Conservation (phyloP, 64 coral and sea anemone species). For the Dendrophyllia cribrosa region DNA sequence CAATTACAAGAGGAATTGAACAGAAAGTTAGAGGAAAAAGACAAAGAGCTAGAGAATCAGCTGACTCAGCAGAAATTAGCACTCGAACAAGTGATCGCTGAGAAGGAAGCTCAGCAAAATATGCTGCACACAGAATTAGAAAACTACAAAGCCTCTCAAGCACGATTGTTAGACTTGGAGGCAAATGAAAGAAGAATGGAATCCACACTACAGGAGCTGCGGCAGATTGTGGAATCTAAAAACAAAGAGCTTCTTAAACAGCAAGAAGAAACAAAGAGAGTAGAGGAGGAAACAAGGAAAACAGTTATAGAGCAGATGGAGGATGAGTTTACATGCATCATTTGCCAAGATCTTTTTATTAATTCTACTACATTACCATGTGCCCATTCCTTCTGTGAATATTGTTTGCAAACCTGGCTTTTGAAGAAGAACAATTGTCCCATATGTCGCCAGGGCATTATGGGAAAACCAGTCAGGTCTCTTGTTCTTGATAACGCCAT, state of each 20-base stretch:
- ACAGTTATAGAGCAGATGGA: conserved; percentile 98
- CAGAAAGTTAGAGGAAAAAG: conserved; percentile 89
- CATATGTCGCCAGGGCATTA: conserved; percentile 78
- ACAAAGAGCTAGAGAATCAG: conserved; percentile 89
- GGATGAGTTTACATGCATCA: conserved; percentile 97
- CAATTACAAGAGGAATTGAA: conserved; percentile 77
- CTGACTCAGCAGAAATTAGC: conserved; percentile 80
- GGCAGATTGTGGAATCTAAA: conserved; percentile 79
- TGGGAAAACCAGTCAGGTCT: conserved; percentile 83
- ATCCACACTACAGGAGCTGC: conserved; percentile 79
- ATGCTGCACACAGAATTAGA: conserved; percentile 79
- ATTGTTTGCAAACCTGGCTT: conserved; percentile 92
- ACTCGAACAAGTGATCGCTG: conserved; percentile 85
- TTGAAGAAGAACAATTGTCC: conserved; percentile 96
- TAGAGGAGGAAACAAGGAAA: conserved; percentile 83
- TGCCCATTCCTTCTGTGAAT: conserved; percentile 98
- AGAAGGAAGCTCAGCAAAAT: conserved; percentile 87
- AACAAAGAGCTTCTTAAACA: conserved; percentile 83
- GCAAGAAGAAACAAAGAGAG: conserved; percentile 90
- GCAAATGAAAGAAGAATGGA: conserved; percentile 86
- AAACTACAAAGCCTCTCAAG: conserved; percentile 81
- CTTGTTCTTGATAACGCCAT: conserved; percentile 98
- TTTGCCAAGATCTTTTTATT: conserved; percentile 96
- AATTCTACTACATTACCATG: conserved; percentile 88
- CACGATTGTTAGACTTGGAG: conserved; percentile 79